phyloP scores from a whole-genome alignment of 2,797 vertebrate species.

The Sebastes nivosus region DNA sequence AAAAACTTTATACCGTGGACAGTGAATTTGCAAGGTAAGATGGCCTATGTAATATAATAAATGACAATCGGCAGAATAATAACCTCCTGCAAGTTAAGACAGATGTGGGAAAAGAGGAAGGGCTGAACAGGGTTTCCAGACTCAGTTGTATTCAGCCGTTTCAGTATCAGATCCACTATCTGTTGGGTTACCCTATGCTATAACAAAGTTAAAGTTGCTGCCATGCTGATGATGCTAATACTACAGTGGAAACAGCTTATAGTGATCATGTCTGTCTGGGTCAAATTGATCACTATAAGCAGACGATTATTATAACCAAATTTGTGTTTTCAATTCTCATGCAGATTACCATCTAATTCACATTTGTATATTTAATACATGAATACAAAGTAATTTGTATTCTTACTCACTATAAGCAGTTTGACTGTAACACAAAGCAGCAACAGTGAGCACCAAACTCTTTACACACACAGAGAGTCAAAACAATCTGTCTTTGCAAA shows the following conservation, averaged over 20 bases:
- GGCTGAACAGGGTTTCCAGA: background rate
- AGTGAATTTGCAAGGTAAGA: background rate
- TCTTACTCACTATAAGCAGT: no score
- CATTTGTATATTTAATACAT: no score
- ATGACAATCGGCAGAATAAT: background rate
- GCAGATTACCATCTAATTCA: no score
- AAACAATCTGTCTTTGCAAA: background rate
- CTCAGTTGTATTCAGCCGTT: background rate
- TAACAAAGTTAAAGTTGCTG: background rate
- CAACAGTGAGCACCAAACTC: background rate
- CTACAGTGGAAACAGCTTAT: background rate
- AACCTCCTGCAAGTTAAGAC: background rate
- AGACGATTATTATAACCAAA: no score
- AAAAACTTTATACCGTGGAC: background rate
- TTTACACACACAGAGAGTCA: background rate
- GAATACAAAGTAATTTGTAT: no score
- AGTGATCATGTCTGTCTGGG: no score
- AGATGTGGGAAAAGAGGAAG: background rate
- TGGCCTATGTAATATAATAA: background rate
- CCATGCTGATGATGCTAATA: background rate
- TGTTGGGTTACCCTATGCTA: background rate
- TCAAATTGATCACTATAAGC: no score
- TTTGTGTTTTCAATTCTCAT: no score
- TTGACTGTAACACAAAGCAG: background rate
- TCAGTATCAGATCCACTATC: slow-evolving; percentile 2